Base-by-base conservation (phyloP, 2,888 invertebrate species). In the Andrena minutula region DNA sequence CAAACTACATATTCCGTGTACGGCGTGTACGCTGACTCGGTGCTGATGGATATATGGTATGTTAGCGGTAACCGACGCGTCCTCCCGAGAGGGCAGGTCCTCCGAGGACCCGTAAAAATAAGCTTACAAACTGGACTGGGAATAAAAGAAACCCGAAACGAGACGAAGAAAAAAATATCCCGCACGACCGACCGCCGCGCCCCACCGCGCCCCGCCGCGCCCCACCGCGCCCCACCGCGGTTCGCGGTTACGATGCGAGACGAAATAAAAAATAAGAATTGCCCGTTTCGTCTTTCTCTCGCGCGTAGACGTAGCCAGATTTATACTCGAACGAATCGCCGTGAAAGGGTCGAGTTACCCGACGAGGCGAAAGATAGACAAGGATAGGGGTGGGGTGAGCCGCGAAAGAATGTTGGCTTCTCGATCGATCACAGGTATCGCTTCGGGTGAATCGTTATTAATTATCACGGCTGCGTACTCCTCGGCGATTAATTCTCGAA, bases 241-340 rank as follows among this genome's bases (percentile, higher is more conserved):
- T 89, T 89, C 87, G 90, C 85, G 89, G 89, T 87, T 88, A 87
- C 89, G 75, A 79, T 82, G 74, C 75, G 69, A 84, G 82, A 77
- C 79, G 64, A 83, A 82, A 56, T 23, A 26, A 56, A 81, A 81
- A 86, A 41, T 41, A 82, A 81, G 72, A 70, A 66, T 60, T 74
- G 75, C 68, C 73, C 81, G 60, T 84, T 84, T 79, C 80, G 65
- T 81, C 73, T 75, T 74, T 82, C 73, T 82, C 66, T 47, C 68
- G 77, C 71, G 80, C 75, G 82, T 63, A 83, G 84, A 86, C 86
- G n/a, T n/a, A 85, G 86, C 78, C 85, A 83, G 85, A 88, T 87
- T 88, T 86, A 87, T 88, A 87, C 86, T 86, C 84, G 86, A 88
- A 88, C 85, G 88, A 88, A 87, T 87, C 83, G 87, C 75, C 82